These are phyloP conservation scores for Heliocidaris erythrogramma DNA, from an alignment of 35 echinoderm and acorn worm genomes.

Conservation along the genomic window DNA sequence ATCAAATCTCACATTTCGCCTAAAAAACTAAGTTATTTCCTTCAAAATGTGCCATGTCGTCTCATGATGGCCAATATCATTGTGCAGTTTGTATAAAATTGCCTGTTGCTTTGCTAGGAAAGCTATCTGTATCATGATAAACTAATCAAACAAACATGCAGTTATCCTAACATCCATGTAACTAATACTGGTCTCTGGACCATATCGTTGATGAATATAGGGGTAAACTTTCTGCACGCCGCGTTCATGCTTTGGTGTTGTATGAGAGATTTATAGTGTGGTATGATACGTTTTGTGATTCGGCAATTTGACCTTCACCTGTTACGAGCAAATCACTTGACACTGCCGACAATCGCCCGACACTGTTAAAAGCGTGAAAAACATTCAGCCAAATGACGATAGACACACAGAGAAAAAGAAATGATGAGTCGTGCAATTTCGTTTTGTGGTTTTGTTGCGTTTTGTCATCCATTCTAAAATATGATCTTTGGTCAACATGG, in stretches of 20 bases:
- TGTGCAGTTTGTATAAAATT: background rate
- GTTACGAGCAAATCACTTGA: conserved; percentile 21
- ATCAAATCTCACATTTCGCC: background rate
- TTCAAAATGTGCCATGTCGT: background rate
- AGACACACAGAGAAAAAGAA: background rate
- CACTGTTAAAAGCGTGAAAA: background rate
- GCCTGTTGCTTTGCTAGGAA: background rate
- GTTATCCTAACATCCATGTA: background rate
- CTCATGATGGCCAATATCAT: background rate
- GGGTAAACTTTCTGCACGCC: background rate
- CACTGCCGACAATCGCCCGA: conserved; percentile 1
- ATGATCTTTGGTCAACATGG: background rate
- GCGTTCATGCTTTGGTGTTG: background rate
- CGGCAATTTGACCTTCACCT: conserved; percentile 18
- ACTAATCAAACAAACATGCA: background rate
- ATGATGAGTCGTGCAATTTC: background rate
- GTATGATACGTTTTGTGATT: conserved; percentile 35
- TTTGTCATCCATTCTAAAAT: background rate
- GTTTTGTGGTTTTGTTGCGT: background rate
- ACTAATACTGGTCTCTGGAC: background rate
- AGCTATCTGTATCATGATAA: background rate
- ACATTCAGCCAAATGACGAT: background rate
- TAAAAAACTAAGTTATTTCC: background rate
- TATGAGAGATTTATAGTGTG: conserved; percentile 8
- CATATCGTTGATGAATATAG: background rate